phyloP scores from a whole-genome alignment of 2,888 invertebrate species.

The Cordilura impudica region DNA sequence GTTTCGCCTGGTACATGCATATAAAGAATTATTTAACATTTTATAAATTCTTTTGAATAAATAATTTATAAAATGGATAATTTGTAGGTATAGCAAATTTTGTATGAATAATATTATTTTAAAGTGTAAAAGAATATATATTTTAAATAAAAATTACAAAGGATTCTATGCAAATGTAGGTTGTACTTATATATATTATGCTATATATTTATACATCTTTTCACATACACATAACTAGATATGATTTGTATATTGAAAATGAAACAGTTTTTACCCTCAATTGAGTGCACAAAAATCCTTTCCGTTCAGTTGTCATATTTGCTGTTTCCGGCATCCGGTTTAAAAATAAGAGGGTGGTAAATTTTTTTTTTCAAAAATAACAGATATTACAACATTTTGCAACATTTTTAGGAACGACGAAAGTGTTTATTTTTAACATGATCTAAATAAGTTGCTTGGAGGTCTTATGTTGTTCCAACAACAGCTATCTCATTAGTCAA shows the following conservation, averaged over 20 bases:
- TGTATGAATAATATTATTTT: too few relatives aligned
- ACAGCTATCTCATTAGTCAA: slow-evolving; percentile 52
- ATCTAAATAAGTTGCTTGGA: slow-evolving; percentile 21
- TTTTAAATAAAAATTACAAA: too few relatives aligned
- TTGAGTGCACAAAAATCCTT: slow-evolving; percentile 69
- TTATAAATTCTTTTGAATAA: too few relatives aligned
- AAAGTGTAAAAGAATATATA: too few relatives aligned
- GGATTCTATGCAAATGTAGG: too few relatives aligned
- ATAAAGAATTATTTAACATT: too few relatives aligned
- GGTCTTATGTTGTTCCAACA: slow-evolving; percentile 11
- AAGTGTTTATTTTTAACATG: slow-evolving; percentile 8
- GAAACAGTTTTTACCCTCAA: slow-evolving; percentile 56
- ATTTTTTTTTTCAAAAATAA: background rate
- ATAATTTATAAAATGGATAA: too few relatives aligned
- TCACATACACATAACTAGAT: background rate
- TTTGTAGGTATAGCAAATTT: too few relatives aligned
- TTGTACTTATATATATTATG: too few relatives aligned
- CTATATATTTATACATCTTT: background rate
- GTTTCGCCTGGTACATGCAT: too few relatives aligned
- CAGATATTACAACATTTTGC: background rate
- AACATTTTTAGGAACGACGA: background rate
- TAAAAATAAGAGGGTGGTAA: slow-evolving; percentile 34
- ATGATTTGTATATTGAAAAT: slow-evolving; percentile 13
- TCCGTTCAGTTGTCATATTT: slow-evolving; percentile 75
- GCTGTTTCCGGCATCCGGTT: slow-evolving; percentile 75